Evolutionary conservation across 2,797 vertebrate genomes (phyloP).

Genomic region (Danio tinwini): DNA sequence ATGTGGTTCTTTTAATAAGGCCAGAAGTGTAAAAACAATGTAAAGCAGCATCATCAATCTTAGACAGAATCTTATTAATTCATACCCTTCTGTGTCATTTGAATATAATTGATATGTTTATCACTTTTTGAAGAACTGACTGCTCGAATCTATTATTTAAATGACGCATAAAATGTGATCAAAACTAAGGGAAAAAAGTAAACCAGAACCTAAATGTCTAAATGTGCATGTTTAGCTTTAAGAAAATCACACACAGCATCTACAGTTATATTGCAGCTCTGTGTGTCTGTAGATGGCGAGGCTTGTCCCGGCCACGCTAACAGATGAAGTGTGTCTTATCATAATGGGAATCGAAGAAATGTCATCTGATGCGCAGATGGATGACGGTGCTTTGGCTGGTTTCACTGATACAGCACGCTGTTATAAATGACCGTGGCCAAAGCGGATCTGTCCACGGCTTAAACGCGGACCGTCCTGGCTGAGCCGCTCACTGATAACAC

Average conservation of each 20-base stretch:
- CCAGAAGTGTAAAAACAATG: background rate
- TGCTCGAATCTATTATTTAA: background rate
- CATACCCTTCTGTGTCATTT: background rate
- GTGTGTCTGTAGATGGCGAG: background rate
- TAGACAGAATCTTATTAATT: background rate
- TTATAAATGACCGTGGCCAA: constrained; percentile 72
- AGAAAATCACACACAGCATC: background rate
- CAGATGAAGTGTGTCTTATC: constrained; percentile 64
- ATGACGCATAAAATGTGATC: background rate
- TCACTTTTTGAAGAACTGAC: background rate
- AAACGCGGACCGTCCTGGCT: constrained; percentile 39
- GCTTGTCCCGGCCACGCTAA: background rate
- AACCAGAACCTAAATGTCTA: background rate
- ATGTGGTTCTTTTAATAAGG: background rate
- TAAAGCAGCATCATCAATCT: background rate
- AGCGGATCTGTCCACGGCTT: constrained; percentile 55
- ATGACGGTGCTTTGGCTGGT: constrained; percentile 65
- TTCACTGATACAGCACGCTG: constrained; percentile 66
- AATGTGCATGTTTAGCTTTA: background rate
- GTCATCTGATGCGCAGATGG: constrained; percentile 70
- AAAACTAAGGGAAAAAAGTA: background rate
- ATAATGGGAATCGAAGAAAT: constrained; percentile 71
- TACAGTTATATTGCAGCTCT: background rate
- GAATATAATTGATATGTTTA: background rate
- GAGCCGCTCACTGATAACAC: constrained; percentile 66